Evolutionary conservation across 2,888 invertebrate species (phyloP).

Genomic region (Chrysina gloriosa): DNA sequence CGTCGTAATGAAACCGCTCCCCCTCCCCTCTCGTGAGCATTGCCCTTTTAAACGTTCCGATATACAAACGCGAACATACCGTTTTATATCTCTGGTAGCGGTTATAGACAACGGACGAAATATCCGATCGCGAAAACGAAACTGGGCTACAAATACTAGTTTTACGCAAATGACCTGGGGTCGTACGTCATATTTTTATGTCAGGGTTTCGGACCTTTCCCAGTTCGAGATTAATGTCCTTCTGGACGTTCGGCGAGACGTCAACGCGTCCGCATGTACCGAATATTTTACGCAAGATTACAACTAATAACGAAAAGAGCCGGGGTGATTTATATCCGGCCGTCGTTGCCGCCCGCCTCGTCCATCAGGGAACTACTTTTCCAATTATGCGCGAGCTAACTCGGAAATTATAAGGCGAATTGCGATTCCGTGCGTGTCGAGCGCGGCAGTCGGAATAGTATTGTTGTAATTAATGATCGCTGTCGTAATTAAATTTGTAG

Average conservation of each 20-base stretch:
- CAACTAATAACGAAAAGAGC: conserved; percentile 30
- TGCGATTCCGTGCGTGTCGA: neutral
- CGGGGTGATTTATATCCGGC: conserved; percentile 4
- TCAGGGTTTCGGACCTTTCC: conserved; percentile 18
- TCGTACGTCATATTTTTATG: conserved; percentile 22
- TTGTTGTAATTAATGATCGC: conserved; percentile 2
- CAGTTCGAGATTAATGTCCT: conserved; percentile 18
- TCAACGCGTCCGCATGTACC: conserved; percentile 26
- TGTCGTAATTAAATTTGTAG: conserved; percentile 7
- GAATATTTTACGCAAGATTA: conserved; percentile 35
- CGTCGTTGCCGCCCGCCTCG: neutral
- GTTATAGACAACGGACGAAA: neutral
- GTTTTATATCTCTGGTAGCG: neutral
- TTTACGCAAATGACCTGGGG: conserved; percentile 4
- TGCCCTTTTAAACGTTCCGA: neutral
- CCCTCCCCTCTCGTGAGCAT: neutral
- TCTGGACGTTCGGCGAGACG: conserved; percentile 10
- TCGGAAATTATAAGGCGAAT: no score
- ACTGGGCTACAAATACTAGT: neutral
- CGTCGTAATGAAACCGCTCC: neutral
- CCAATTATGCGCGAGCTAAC: neutral
- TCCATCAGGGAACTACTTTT: conserved; percentile 7
- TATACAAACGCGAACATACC: neutral
- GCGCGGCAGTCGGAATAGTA: neutral
- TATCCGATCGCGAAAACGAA: neutral